phyloP scores from a whole-genome alignment of 2,113 vertebrate species.

The Cryptoleucopteryx plumbea region DNA sequence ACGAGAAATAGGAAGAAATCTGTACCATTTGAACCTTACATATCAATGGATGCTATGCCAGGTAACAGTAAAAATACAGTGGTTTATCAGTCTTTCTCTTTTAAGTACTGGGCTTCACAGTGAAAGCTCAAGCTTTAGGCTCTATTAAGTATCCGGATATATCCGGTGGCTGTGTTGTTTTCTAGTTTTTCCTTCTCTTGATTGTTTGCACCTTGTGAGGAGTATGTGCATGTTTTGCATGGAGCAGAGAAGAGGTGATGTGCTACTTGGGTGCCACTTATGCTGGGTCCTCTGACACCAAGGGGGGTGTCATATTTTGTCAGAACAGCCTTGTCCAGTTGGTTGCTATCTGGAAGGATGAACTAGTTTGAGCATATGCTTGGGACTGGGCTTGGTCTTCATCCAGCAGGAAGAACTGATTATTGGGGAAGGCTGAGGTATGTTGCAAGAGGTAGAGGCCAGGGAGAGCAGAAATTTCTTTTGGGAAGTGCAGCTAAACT shows the following conservation, averaged over 20 bases:
- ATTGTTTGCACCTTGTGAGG: not conserved
- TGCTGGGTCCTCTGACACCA: not conserved
- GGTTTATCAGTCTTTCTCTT: not conserved
- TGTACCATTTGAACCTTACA: slow-evolving; percentile 90
- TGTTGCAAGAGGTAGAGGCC: not conserved
- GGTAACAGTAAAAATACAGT: slow-evolving; percentile 66
- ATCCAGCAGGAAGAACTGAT: not conserved
- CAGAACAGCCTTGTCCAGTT: not conserved
- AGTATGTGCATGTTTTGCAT: not conserved
- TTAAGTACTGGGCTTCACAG: not conserved
- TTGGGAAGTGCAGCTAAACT: not conserved
- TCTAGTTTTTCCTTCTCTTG: not conserved
- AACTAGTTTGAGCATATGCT: not conserved
- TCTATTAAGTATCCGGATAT: not conserved
- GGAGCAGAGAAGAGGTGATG: not conserved
- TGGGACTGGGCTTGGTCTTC: not conserved
- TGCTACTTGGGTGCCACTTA: not conserved
- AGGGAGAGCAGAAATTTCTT: not conserved
- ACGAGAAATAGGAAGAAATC: slow-evolving; percentile 85
- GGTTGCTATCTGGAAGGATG: not conserved
- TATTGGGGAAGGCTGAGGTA: not conserved
- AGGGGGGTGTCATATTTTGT: not conserved
- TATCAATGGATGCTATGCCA: slow-evolving; percentile 91
- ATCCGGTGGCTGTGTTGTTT: not conserved
- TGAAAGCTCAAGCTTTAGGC: not conserved